Evolutionary conservation across 2,113 vertebrate genomes (phyloP), one percentile per base, ranked within the genome.

Genomic region (Eira barbara): DNA sequence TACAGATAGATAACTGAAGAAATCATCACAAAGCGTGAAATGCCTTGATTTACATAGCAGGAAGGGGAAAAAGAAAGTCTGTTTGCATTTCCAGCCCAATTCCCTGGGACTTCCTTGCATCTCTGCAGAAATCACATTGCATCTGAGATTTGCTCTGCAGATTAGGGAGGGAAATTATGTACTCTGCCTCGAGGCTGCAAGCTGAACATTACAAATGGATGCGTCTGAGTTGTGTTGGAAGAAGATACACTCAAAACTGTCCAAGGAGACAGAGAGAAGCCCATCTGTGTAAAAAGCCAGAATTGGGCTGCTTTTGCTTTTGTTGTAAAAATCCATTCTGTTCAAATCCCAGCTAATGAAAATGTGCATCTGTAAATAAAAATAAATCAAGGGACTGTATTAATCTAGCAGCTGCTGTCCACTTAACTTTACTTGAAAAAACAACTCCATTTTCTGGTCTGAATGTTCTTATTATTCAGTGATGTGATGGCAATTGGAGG

Each of bases 321-420:
- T 39, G 34, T 86, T 88, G 42, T 97, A 95, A 74, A 89, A 97
- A 97, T 79, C 89, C 74, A 92, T 96, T 89, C 89, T 95, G 84
- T 92, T 97, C 91, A 95, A 98, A 97, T 81, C 21, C 84, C 55
- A 91, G n/a, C 78, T 98, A 97, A 89, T 91, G 94, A 93, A 98
- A 98, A 97, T 88, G 94, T 97, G 90, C 95, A 96, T 97, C 97
- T 97, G 97, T 98, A 98, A 98, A 97, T 97, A 98, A 97, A 98
- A 96, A 95, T 97, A 97, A 94, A 96, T 98, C 96, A 90, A 94
- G 95, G 92, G 71, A 96, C 95, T 94, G 73, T 97, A 97, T 96
- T 97, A 98, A 97, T 97, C 90, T 71, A 95, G 87, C 90, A 97
- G 95, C 97, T 97, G 97, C 97, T 97, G 95, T 94, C 98, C 94